Evolutionary conservation across 2,888 invertebrate genomes (phyloP).

Genomic region (Hecatera dysodea): DNA sequence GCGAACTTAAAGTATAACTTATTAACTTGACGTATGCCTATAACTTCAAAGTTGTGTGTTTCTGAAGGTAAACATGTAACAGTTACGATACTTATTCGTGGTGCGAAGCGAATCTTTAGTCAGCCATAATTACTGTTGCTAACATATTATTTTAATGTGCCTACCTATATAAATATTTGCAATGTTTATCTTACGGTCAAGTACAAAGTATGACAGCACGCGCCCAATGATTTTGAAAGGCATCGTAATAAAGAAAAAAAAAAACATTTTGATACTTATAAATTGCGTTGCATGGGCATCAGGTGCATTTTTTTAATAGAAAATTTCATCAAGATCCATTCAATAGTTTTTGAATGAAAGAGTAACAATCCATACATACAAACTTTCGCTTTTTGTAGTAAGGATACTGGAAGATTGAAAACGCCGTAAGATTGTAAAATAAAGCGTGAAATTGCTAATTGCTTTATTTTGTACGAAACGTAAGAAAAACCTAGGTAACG

Average conservation of each 20-base stretch:
- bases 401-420: too few relatives aligned
- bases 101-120: constrained; percentile 42
- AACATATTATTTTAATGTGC: constrained; percentile 42
- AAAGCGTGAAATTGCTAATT: too few relatives aligned
- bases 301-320: too few relatives aligned
- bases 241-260: not conserved
- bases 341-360: too few relatives aligned
- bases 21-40: not conserved
- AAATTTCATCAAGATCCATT: too few relatives aligned
- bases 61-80: constrained; percentile 54
- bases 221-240: not conserved
- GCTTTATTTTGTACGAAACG: too few relatives aligned
- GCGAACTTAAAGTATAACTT: not conserved
- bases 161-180: constrained; percentile 39
- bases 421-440: too few relatives aligned
- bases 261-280: too few relatives aligned
- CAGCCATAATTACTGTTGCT: constrained; percentile 35
- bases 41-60: constrained; percentile 6
- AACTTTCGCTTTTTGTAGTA: too few relatives aligned
- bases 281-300: too few relatives aligned
- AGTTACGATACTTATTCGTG: constrained; percentile 8
- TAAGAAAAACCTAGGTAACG: too few relatives aligned
- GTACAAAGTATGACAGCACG: not conserved
- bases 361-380: too few relatives aligned
- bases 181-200: constrained; percentile 25